Conservation (phyloP, 2,888 invertebrate species). For the Spatulosminthurus flaviceps region DNA sequence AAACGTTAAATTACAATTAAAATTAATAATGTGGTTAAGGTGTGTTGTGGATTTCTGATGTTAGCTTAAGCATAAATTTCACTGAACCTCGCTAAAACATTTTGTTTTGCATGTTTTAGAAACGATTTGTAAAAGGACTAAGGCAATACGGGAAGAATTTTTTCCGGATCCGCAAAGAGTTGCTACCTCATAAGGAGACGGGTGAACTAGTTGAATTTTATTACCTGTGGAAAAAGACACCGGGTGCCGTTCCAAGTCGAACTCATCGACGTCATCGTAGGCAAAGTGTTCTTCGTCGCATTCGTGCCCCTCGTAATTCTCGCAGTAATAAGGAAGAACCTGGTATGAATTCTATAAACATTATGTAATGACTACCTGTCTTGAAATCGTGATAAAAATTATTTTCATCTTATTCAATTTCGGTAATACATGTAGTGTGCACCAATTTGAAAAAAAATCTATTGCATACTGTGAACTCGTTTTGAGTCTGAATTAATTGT, state of each 20-base stretch:
- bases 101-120: constrained; percentile 68
- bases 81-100: not conserved
- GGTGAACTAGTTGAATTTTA: constrained; percentile 98
- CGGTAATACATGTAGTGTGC: no score
- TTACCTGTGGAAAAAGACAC: constrained; percentile 99
- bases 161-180: constrained; percentile 94
- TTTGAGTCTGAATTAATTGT: no score
- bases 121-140: constrained; percentile 97
- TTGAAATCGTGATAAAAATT: no score
- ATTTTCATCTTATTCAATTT: no score
- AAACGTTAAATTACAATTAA: no score
- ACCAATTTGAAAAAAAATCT: no score
- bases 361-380: no score
- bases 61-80: constrained; percentile 13
- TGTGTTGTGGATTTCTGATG: no score
- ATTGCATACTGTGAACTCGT: no score
- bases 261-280: constrained; percentile 86
- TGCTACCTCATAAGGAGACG: constrained; percentile 96
- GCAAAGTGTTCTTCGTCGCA: constrained; percentile 85
- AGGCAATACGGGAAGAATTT: constrained; percentile 99
- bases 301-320: constrained; percentile 86
- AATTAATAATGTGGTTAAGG: no score
- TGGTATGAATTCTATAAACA: constrained; percentile 49
- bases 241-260: constrained; percentile 92
- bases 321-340: constrained; percentile 71